Evolutionary conservation across 2,888 invertebrate species (phyloP).

Genomic region (Polyommatus iphigenia): DNA sequence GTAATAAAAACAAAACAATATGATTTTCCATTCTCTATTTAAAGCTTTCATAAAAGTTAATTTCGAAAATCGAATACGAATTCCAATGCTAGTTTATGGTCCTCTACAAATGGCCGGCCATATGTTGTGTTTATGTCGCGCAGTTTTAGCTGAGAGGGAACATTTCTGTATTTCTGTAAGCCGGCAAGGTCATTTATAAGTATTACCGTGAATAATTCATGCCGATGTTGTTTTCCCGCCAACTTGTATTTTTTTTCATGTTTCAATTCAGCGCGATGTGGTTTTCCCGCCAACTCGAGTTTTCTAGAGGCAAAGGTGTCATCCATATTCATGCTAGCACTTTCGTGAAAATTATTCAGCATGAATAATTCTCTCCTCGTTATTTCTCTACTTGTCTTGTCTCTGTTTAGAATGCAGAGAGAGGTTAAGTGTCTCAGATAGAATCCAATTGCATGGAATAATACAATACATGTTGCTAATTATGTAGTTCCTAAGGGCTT

Average conservation of each 20-base stretch:
- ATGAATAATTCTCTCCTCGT: slow-evolving; percentile 48
- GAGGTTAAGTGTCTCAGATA: slow-evolving; percentile 7
- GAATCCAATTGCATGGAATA: neutral
- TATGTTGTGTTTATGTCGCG: slow-evolving; percentile 54
- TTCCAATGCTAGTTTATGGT: slow-evolving; percentile 44
- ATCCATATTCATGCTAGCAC: slow-evolving; percentile 35
- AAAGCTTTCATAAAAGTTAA: slow-evolving; percentile 36
- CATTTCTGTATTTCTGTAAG: slow-evolving; percentile 46
- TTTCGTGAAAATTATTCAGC: slow-evolving; percentile 49
- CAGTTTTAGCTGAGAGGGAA: slow-evolving; percentile 44
- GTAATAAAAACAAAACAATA: neutral
- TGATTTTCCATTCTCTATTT: slow-evolving; percentile 3
- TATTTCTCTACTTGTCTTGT: slow-evolving; percentile 31
- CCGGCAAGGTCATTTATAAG: slow-evolving; percentile 64
- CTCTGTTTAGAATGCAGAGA: slow-evolving; percentile 25
- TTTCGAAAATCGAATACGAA: slow-evolving; percentile 48
- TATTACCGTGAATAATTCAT: slow-evolving; percentile 68
- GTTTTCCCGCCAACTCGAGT: slow-evolving; percentile 33
- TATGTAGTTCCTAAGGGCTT: slow-evolving; percentile 33
- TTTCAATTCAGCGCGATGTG: neutral
- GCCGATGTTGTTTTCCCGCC: slow-evolving; percentile 64
- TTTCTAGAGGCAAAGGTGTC: slow-evolving; percentile 48
- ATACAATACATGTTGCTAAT: neutral
- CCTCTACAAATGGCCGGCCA: slow-evolving; percentile 50
- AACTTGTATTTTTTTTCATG: slow-evolving; percentile 45